Base-by-base conservation (phyloP, 2,888 invertebrate species). In the Salpingus planirostris region DNA sequence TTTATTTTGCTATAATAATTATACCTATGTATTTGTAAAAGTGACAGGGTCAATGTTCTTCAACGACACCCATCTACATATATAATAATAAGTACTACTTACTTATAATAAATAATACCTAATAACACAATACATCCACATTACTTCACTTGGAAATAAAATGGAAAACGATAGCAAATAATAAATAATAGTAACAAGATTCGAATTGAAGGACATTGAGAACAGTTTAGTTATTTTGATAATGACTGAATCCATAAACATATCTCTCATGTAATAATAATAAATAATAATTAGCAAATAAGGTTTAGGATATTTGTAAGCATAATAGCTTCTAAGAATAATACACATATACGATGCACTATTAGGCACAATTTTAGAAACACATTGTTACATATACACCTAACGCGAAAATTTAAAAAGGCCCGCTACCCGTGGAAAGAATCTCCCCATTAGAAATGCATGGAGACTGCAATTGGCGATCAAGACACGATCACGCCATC, bases 331-430 rank as follows among this genome's bases (percentile, higher is more conserved):
- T n/a, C n/a, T n/a, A n/a, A n/a, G n/a, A n/a, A n/a, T n/a, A n/a
- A n/a, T n/a, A 41, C 45, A 48, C 46, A 39, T 45, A 44, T 49
- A 50, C 43, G 42, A 43, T 30, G 51, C 52, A 54, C 52, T 36
- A 34, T 32, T 50, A 52, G 48, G 42, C 52, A 52, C 51, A 49
- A 46, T 47, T 45, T 49, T 46, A 47, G 38, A 34, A 43, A 45
- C 57, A 57, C 58, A 46, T 57, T 58, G 58, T 58, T 58, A 57
- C 45, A 50, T 56, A 56, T 52, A 56, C 58, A 57, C 58, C 42
- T n/a, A n/a, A n/a, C 46, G 51, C 44, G 52, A n/a, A n/a, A n/a
- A n/a, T n/a, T n/a, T n/a, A n/a, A n/a, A n/a, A n/a, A n/a, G n/a
- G n/a, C n/a, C n/a, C n/a, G n/a, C n/a, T n/a, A n/a, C n/a, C n/a